Conservation (phyloP, 2,113 vertebrate genomes). For the Lichenostomus cassidix region DNA sequence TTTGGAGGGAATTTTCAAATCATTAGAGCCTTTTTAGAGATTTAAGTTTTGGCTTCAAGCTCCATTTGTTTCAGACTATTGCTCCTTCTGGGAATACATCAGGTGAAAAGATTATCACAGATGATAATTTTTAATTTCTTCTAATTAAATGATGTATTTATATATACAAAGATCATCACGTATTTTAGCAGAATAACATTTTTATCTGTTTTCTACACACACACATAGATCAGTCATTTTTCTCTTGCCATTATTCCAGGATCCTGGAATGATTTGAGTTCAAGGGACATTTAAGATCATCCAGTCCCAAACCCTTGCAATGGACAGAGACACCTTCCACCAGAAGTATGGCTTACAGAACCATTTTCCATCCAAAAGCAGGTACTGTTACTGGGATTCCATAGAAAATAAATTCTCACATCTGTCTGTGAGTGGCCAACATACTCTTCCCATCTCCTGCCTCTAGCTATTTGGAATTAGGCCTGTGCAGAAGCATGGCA, state of each 20-base stretch:
- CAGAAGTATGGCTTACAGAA: not conserved
- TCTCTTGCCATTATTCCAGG: not conserved
- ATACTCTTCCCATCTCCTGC: not conserved
- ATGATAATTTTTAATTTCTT: not conserved
- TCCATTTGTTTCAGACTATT: not conserved
- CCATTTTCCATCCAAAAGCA: not conserved
- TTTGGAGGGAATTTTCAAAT: not conserved
- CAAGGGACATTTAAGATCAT: not conserved
- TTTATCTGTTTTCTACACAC: fast-evolving
- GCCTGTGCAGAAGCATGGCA: not conserved
- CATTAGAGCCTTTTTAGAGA: not conserved
- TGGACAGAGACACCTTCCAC: not conserved
- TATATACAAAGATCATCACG: not conserved
- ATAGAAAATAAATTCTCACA: not conserved
- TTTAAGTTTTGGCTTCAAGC: not conserved
- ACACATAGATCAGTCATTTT: not conserved
- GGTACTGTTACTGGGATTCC: not conserved
- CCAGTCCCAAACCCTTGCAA: not conserved
- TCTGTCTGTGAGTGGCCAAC: not conserved
- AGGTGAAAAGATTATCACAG: not conserved
- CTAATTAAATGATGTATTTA: not conserved
- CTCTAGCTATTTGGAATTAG: not conserved
- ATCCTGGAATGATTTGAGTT: not conserved
- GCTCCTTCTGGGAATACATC: not conserved
- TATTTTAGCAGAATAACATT: not conserved